Percentiles rank a stretch among this genome's conserved stretches.
phyloP scores from a whole-genome alignment of 2,888 invertebrate species.

The Phortica okadai region DNA sequence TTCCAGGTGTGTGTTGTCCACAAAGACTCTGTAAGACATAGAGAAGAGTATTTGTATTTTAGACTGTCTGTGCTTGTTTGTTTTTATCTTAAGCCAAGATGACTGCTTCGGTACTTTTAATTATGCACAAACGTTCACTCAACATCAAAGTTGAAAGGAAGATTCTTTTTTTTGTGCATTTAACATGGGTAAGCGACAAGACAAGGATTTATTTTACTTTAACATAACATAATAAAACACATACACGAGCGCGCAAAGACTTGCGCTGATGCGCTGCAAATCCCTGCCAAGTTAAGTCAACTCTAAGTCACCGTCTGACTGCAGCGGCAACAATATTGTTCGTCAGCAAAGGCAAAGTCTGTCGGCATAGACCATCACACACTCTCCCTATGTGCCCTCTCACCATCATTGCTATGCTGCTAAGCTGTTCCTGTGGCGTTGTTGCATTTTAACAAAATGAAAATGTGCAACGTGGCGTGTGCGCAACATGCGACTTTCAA shows the following conservation, averaged over 20 bases:
- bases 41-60: background rate
- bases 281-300: conserved; percentile 70
- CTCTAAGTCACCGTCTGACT: conserved; percentile 61
- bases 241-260: conserved; percentile 37
- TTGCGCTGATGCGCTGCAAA: conserved; percentile 58
- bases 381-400: background rate
- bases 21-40: conserved; percentile 81
- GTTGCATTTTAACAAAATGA: conserved; percentile 50
- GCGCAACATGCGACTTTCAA: conserved; percentile 59
- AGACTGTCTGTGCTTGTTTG: background rate
- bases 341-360: conserved; percentile 15
- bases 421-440: conserved; percentile 31
- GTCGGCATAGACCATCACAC: background rate
- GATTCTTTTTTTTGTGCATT: background rate
- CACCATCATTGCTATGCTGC: conserved; percentile 22
- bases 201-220: conserved; percentile 69
- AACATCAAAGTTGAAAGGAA: background rate
- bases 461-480: conserved; percentile 74
- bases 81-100: conserved; percentile 18
- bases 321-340: conserved; percentile 26
- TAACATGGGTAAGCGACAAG: conserved; percentile 51
- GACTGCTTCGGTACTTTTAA: conserved; percentile 50
- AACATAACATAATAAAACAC: conserved; percentile 67
- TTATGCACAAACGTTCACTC: conserved; percentile 55
- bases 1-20: conserved; percentile 90